Evolutionary conservation across 2,888 invertebrate genomes (phyloP), one percentile per base, ranked within the genome.

Genomic region (Diaperis boleti): DNA sequence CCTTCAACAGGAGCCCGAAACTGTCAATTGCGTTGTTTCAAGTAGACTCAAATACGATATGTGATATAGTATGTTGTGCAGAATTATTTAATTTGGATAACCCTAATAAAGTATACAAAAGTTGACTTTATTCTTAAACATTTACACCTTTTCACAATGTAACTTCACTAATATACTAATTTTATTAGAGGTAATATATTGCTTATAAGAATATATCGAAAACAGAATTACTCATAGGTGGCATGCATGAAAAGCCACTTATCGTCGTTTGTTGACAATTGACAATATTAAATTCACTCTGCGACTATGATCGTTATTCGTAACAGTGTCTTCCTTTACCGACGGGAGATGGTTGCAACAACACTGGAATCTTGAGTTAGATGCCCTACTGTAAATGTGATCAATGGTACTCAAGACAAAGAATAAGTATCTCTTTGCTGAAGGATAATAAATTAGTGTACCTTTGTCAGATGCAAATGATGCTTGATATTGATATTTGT

Each of bases 401-500:
- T n/a, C 2, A 10, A 45, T n/a, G 4, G 39, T 22, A 22, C 7
- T 22, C 2, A n/a, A n/a, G n/a, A n/a, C n/a, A n/a, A n/a, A n/a
- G n/a, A n/a, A n/a, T n/a, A n/a, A n/a, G n/a, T n/a, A n/a, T n/a
- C n/a, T n/a, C n/a, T n/a, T 8, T 8, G n/a, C 1, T 8, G 8
- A 3, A 6, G 26, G 8, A 26, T 1, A 26, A 26, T n/a, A 26
- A 20, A 20, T 4, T 1, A 26, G n/a, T n/a, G 6, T 78, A 93
- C 94, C 93, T 68, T 93, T 86, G 72, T 89, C 90, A 0, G 92
- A 89, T 74, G 98, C 93, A 82, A 98, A 99, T 66, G 98, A 86
- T 83, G 96, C 97, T 79, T 97, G 98, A 59, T 91, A 86, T 82
- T 99, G 99, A 83, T 96, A 95, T 77, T 94, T 93, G 82, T 96